These are phyloP conservation scores for Ceuthmochares aereus DNA, from an alignment of 2,113 vertebrate species.

Conservation along the genomic window DNA sequence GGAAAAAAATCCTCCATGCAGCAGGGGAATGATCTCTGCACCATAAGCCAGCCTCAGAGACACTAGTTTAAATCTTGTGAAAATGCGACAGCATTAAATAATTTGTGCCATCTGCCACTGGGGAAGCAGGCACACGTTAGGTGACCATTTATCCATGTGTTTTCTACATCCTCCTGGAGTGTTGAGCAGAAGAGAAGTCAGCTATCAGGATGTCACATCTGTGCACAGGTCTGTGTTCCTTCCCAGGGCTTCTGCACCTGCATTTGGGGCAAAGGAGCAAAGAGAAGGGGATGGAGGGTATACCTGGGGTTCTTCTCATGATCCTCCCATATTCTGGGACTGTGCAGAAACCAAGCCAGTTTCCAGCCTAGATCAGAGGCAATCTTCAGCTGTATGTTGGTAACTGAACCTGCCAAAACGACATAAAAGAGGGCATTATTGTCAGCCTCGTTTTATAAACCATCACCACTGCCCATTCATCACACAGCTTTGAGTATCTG, in stretches of 20 bases:
- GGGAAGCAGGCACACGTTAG: not conserved
- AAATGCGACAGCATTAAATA: not conserved
- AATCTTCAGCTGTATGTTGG: not conserved
- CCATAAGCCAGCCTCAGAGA: not conserved
- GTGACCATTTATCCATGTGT: not conserved
- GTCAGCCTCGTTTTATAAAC: not conserved
- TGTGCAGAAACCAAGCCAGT: fast-evolving
- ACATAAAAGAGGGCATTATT: not conserved
- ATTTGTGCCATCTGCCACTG: not conserved
- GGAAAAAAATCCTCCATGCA: not conserved
- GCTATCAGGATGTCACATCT: not conserved
- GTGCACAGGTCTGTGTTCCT: not conserved
- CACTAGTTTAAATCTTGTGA: fast-evolving
- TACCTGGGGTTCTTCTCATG: fast-evolving
- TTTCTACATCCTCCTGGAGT: not conserved
- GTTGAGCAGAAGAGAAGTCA: not conserved
- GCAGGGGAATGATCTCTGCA: fast-evolving
- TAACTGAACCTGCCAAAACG: not conserved
- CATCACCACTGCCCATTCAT: not conserved
- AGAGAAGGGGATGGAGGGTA: not conserved
- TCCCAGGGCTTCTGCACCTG: not conserved
- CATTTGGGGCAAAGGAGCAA: not conserved
- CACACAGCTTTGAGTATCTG: not conserved
- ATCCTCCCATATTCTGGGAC: not conserved
- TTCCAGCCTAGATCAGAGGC: not conserved